A percentile compares a stretch with the other conserved stretches of the same genome.
Conservation (phyloP, 2,113 vertebrate genomes). For the Urocynchramus pylzowi region DNA sequence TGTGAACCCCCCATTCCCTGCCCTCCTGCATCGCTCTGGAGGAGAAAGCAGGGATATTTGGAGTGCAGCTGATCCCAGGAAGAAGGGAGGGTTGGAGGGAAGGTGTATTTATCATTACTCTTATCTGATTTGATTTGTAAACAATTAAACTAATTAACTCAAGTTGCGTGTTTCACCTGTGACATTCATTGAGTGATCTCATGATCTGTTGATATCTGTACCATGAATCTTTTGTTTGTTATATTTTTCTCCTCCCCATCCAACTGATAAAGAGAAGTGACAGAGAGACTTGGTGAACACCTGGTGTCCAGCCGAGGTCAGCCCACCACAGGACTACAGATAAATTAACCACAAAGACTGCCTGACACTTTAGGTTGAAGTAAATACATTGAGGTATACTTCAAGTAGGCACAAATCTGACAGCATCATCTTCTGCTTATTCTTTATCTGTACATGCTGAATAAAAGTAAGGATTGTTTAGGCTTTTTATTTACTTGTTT, state of each 20-base stretch:
- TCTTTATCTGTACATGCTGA: not conserved
- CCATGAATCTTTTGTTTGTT: not conserved
- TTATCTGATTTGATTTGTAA: not conserved
- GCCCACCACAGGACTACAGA: too few relatives aligned
- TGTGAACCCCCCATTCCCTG: rapidly evolving
- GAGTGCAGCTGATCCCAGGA: not conserved
- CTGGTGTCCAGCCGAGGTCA: not conserved
- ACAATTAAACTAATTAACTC: not conserved
- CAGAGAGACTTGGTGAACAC: too few relatives aligned
- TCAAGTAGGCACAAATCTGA: not conserved
- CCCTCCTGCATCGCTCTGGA: rapidly evolving
- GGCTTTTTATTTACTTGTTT: not conserved
- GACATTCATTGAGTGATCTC: not conserved
- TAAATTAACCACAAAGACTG: not conserved
- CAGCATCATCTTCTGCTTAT: not conserved
- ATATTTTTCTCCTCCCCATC: not conserved
- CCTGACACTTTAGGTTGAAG: not conserved
- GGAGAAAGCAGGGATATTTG: not conserved
- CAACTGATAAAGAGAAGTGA: not conserved
- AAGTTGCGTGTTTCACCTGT: not conserved
- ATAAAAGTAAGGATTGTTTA: not conserved
- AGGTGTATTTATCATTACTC: not conserved
- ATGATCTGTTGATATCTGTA: rapidly evolving
- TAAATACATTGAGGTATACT: not conserved
- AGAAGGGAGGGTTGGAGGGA: not conserved